Conservation (phyloP, 2,888 invertebrate species). For the Crossocerus cetratus region DNA sequence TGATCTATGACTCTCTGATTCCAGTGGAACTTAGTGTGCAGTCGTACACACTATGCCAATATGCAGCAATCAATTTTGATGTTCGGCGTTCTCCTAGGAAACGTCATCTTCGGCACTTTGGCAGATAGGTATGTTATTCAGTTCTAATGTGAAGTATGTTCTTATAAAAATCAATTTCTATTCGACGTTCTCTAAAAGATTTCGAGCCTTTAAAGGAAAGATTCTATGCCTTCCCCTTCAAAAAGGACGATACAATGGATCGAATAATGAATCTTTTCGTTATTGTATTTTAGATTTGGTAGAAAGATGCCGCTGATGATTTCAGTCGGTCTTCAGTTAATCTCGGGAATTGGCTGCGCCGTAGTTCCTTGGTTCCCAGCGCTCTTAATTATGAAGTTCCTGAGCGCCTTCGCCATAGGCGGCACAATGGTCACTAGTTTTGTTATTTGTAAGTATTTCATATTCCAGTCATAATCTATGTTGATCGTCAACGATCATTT, state of each 20-base stretch:
- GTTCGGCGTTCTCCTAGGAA: constrained; percentile 87
- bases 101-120: constrained; percentile 85
- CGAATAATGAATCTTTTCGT: neutral
- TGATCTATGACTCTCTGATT: constrained; percentile 33
- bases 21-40: constrained; percentile 87
- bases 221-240: too few species aligned
- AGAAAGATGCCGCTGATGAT: constrained; percentile 85
- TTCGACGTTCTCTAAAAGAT: too few species aligned
- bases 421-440: constrained; percentile 88
- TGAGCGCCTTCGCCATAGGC: constrained; percentile 87
- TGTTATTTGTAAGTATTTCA: constrained; percentile 77
- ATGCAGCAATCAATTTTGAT: constrained; percentile 88
- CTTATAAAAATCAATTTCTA: too few species aligned
- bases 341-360: constrained; percentile 85
- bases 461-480: too few species aligned
- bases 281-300: constrained; percentile 81
- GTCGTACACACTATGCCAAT: constrained; percentile 82
- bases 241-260: neutral
- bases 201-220: too few species aligned
- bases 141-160: too few species aligned
- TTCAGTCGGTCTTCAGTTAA: constrained; percentile 85
- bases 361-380: constrained; percentile 82
- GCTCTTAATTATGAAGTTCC: constrained; percentile 84
- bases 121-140: constrained; percentile 83
- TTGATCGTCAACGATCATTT: neutral